Conservation (phyloP, 2,888 invertebrate genomes). For the Plagodis pulveraria region DNA sequence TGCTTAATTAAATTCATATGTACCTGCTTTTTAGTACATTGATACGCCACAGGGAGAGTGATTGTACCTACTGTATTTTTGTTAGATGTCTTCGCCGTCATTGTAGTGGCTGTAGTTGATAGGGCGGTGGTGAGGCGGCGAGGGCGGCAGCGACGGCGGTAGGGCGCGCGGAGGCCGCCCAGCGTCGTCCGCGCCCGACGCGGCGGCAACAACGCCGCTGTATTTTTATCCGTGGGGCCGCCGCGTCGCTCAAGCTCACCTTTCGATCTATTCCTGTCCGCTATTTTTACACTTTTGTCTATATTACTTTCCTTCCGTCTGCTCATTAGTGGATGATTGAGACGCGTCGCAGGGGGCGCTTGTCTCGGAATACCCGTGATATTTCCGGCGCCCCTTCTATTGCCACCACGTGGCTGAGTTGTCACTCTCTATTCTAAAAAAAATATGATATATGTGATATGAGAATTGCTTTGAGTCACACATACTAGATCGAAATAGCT, state of each 20-base stretch:
- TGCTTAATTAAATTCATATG: no score
- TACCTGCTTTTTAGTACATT: no score
- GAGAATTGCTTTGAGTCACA: slow-evolving; percentile 41
- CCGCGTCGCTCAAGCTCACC: slow-evolving; percentile 80
- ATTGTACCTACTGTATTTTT: no score
- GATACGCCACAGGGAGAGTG: no score
- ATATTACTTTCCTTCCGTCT: slow-evolving; percentile 82
- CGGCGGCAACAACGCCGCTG: slow-evolving; percentile 57
- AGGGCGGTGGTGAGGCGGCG: neutral
- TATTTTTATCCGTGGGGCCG: slow-evolving; percentile 80
- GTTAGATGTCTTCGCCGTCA: no score
- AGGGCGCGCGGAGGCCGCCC: slow-evolving; percentile 1
- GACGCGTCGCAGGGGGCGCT: slow-evolving; percentile 83
- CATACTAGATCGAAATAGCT: slow-evolving; percentile 24
- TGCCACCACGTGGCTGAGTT: slow-evolving; percentile 58
- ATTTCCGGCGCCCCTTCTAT: slow-evolving; percentile 66
- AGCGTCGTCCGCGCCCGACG: slow-evolving; percentile 30
- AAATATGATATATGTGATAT: slow-evolving; percentile 51
- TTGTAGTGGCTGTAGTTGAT: neutral
- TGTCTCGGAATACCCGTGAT: slow-evolving; percentile 68
- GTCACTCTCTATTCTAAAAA: slow-evolving; percentile 39
- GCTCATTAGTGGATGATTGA: slow-evolving; percentile 83
- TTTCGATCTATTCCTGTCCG: slow-evolving; percentile 78
- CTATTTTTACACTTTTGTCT: slow-evolving; percentile 84
- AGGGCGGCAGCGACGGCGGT: neutral